phyloP scores from a whole-genome alignment of 2,888 invertebrate genomes.

The Cheilosia impressa region DNA sequence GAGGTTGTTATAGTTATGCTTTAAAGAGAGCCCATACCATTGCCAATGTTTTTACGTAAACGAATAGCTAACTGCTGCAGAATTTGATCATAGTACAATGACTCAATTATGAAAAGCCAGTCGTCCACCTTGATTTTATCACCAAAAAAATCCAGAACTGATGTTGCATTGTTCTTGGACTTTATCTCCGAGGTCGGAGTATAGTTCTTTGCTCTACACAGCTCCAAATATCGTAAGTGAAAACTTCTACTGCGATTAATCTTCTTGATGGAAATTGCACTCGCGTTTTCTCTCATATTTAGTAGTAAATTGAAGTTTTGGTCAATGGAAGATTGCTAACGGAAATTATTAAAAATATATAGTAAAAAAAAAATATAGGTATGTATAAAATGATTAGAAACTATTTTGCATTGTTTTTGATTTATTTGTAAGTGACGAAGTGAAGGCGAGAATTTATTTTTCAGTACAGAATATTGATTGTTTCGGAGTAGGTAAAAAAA shows the following conservation, averaged over 20 bases:
- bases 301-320: background rate
- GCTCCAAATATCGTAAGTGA: conserved; percentile 82
- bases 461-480: background rate
- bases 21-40: conserved; percentile 76
- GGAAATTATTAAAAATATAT: conserved; percentile 7
- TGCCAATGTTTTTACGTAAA: conserved; percentile 84
- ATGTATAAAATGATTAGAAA: background rate
- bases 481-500: background rate
- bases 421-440: conserved; percentile 37
- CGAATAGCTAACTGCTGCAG: conserved; percentile 88
- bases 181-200: conserved; percentile 80
- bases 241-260: conserved; percentile 81
- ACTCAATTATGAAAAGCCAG: conserved; percentile 90
- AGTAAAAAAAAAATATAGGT: conserved; percentile 14
- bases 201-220: conserved; percentile 82
- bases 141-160: conserved; percentile 88
- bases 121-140: conserved; percentile 90
- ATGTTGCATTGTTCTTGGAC: conserved; percentile 83
- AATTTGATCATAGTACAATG: conserved; percentile 88
- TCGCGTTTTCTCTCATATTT: conserved; percentile 38
- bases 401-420: conserved; percentile 45
- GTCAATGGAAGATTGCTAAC: conserved; percentile 19
- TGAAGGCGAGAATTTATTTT: background rate
- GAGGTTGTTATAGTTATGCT: background rate
- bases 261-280: conserved; percentile 77